Conservation (phyloP, 1,140 invertebrate species). For the Parapsyche elsis region DNA sequence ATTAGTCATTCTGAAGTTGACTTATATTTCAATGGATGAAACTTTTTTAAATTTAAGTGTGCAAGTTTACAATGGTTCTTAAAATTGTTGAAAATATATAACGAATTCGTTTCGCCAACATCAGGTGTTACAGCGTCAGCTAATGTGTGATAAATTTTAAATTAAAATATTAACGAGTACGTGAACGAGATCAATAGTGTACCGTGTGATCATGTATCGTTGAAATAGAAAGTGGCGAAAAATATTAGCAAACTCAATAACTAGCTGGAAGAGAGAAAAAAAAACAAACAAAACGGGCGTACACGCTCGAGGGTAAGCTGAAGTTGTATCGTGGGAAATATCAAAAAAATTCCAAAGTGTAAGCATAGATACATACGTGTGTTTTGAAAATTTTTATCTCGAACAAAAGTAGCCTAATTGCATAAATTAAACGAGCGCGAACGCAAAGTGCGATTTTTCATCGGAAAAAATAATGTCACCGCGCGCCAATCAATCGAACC, state of each 20-base stretch:
- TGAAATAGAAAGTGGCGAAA: conserved; percentile 27
- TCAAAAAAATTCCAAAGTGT: conserved; percentile 2
- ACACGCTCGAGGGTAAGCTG: neutral
- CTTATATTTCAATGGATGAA: too few relatives aligned
- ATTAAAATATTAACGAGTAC: neutral
- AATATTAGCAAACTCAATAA: conserved; percentile 11
- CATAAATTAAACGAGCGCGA: neutral
- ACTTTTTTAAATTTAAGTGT: too few relatives aligned
- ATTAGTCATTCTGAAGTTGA: too few relatives aligned
- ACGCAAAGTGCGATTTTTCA: neutral
- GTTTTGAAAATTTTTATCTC: neutral
- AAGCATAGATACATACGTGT: neutral
- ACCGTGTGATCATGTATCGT: neutral
- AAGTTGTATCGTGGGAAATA: conserved; percentile 19
- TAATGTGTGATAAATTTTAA: conserved; percentile 3
- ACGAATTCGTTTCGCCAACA: neutral
- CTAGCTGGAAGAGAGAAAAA: neutral
- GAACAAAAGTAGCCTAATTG: conserved; percentile 3
- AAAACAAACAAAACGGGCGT: neutral
- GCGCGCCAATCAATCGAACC: too few relatives aligned
- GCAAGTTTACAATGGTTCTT: too few relatives aligned
- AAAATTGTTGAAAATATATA: too few relatives aligned
- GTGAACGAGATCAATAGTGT: conserved; percentile 26
- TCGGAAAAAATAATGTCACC: neutral
- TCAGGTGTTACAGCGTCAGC: neutral